Percentiles rank a stretch among this genome's conserved stretches.
These are phyloP conservation scores for Grammomys surdaster DNA, from an alignment of 2,113 vertebrate species.

Conservation along the genomic window DNA sequence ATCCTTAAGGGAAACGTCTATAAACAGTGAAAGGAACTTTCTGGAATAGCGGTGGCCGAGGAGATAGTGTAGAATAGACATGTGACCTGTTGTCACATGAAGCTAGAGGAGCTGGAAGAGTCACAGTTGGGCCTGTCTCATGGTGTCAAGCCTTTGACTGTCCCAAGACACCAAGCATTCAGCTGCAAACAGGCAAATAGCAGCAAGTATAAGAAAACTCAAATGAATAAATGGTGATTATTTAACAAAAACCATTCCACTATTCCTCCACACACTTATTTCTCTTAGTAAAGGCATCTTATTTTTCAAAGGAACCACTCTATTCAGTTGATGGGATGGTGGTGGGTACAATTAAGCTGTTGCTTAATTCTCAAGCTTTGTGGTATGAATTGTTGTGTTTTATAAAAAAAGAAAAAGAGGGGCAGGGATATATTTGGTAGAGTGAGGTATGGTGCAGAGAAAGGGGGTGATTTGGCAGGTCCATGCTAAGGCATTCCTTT, in stretches of 20 bases:
- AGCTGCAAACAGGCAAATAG: background rate
- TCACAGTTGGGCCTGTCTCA: background rate
- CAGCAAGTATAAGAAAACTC: background rate
- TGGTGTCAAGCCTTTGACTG: background rate
- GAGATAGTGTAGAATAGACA: background rate
- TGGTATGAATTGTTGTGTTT: background rate
- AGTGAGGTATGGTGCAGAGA: too few relatives aligned
- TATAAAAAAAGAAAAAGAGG: too few relatives aligned
- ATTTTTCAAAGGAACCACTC: background rate
- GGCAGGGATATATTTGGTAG: too few relatives aligned
- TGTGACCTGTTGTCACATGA: background rate
- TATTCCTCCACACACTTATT: background rate
- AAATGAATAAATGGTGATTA: background rate
- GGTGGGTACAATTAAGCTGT: background rate
- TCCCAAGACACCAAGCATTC: background rate
- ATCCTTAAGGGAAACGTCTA: background rate
- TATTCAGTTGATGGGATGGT: background rate
- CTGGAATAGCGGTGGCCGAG: background rate
- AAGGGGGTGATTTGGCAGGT: too few relatives aligned
- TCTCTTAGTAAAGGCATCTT: background rate
- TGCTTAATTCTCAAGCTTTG: background rate
- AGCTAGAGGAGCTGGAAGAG: background rate
- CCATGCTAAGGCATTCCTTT: too few relatives aligned
- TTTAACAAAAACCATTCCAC: background rate
- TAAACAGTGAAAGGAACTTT: background rate